Conservation (phyloP, 2,113 vertebrate species). For the Numida meleagris region DNA sequence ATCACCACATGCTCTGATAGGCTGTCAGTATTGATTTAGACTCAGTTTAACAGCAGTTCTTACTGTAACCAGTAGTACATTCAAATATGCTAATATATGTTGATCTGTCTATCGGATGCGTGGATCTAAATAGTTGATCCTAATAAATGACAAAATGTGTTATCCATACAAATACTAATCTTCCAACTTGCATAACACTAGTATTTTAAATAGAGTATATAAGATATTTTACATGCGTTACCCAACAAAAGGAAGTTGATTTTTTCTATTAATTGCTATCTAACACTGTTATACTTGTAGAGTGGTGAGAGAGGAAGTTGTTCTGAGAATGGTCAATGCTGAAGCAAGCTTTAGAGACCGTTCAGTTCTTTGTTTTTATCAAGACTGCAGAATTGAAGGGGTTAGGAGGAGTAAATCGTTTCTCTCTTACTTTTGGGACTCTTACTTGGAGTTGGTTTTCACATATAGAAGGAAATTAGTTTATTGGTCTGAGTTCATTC, state of each 20-base stretch:
- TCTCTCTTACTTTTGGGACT: background rate
- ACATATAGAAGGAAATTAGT: background rate
- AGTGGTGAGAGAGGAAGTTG: background rate
- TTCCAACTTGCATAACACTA: background rate
- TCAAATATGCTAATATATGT: background rate
- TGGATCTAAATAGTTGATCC: slow-evolving; percentile 12
- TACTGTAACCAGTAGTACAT: background rate
- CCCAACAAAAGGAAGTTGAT: background rate
- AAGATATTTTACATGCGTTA: background rate
- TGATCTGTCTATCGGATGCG: background rate
- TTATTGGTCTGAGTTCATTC: background rate
- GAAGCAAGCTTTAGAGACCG: background rate
- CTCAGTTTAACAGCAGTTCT: background rate
- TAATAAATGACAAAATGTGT: slow-evolving; percentile 9
- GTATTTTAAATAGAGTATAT: background rate
- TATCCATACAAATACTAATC: background rate
- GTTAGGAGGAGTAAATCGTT: slow-evolving; percentile 2
- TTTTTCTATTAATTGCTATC: background rate
- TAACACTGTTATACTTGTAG: background rate
- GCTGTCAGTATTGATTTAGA: background rate
- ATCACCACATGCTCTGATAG: background rate
- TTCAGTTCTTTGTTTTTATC: background rate
- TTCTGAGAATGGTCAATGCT: background rate
- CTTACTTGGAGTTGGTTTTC: slow-evolving; percentile 7
- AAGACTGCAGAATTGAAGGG: background rate